Evolutionary conservation across 2,113 vertebrate genomes (phyloP).

Genomic region (Microcebus griseorufus): DNA sequence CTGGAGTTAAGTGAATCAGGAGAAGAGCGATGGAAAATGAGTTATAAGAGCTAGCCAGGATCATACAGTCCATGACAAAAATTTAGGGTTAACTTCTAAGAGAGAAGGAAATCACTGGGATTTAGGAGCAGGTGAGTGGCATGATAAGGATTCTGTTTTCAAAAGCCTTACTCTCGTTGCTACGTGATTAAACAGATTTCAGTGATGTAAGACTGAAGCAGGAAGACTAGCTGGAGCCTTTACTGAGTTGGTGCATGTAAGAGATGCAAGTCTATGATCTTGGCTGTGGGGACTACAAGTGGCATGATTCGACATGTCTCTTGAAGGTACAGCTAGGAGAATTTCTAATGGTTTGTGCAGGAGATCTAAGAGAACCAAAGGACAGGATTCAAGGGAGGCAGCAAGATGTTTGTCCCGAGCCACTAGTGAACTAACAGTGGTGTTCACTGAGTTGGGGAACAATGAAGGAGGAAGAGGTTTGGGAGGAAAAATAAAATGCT

Average conservation of each 20-base stretch:
- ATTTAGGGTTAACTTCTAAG: not conserved
- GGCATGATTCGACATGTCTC: not conserved
- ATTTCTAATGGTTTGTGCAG: not conserved
- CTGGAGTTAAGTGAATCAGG: not conserved
- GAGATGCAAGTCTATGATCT: not conserved
- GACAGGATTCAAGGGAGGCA: not conserved
- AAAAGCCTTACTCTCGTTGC: not conserved
- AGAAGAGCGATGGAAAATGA: not conserved
- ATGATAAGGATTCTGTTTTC: not conserved
- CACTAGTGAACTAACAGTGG: not conserved
- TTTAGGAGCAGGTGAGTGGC: not conserved
- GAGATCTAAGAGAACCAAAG: not conserved
- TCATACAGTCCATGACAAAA: not conserved
- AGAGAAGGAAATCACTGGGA: not conserved
- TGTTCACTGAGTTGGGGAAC: not conserved
- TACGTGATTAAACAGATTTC: not conserved
- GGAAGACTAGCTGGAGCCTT: not conserved
- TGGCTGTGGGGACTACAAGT: not conserved
- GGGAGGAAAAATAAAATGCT: not conserved
- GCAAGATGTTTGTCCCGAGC: not conserved
- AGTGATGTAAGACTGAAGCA: not conserved
- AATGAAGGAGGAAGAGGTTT: not conserved
- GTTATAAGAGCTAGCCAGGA: not conserved
- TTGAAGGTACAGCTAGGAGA: not conserved
- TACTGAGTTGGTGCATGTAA: not conserved